phyloP scores from a whole-genome alignment of 2,113 vertebrate species.

The Sphaerodactylus townsendi region DNA sequence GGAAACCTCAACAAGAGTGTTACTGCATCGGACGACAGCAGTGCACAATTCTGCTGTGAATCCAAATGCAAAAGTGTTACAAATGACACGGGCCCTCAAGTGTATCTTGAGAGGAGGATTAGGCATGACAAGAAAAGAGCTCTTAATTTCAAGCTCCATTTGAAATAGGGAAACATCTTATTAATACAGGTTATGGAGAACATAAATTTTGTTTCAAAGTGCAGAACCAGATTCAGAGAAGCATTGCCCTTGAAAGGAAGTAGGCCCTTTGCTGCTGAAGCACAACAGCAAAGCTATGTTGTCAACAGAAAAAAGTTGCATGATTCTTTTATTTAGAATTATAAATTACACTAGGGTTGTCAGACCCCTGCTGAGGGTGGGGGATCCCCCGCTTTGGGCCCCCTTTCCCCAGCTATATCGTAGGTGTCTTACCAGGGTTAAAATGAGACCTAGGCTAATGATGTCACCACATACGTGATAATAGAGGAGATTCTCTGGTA shows the following conservation, averaged over 20 bases:
- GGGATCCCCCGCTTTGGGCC: no score
- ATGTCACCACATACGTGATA: no score
- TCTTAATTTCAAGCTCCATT: slow-evolving; percentile 40
- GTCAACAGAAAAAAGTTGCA: no score
- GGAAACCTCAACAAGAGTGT: background rate
- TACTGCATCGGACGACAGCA: background rate
- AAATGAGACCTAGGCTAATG: no score
- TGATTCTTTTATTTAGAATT: no score
- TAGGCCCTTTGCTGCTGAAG: no score
- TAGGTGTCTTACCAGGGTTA: no score
- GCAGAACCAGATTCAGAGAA: background rate
- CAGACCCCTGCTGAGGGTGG: no score
- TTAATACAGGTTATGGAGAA: background rate
- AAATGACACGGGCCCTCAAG: background rate
- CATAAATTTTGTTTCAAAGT: slow-evolving; percentile 17
- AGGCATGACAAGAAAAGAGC: background rate
- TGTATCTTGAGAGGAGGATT: background rate
- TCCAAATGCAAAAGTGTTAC: background rate
- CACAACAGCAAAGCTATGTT: no score
- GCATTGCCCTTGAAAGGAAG: background rate
- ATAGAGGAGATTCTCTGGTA: no score
- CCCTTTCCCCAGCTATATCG: no score
- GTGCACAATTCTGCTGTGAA: background rate
- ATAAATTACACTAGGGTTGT: no score
- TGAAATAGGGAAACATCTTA: slow-evolving; percentile 21